Base-by-base conservation (phyloP, 2,797 vertebrate genomes). In the Gymnothorax javanicus region DNA sequence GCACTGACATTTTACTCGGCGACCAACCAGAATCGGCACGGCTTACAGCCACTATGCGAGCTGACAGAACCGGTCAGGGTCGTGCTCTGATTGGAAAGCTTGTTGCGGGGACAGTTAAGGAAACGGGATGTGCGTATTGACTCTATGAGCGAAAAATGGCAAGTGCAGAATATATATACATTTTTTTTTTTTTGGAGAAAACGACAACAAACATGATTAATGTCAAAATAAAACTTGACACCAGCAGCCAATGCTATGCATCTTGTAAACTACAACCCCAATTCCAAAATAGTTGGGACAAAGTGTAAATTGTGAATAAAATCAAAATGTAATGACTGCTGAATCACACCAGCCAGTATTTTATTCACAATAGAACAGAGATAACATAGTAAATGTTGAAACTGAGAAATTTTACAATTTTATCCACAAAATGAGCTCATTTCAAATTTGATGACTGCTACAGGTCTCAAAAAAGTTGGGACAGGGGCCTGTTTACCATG, bases 1-100 rank as follows among this genome's bases (percentile, higher is more conserved):
- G 59, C 82, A 79, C 50, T 95, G 94, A 96, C 94, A 95, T 95
- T 95, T 95, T 43, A 92, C 88, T 91, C 88, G 89, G 89, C 84
- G 90, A 93, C 87, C 86, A 89, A 91, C 92, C 89, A 88, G 89
- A 90, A 43, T 43, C 77, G 92, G 84, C 87, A 90, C 64, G 90
- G 89, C 93, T 92, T 82, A 85, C 85, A 87, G 90, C 89, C 88
- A 87, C 89, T 86, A 85, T 89, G 91, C 54, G 27, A 64, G 71
- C 64, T 89, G 85, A 89, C 84, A 85, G 85, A 82, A 84, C 86
- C 79, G 75, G 82, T 23, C 56, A 58, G 12, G 83, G 62, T 54
- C 69, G 56, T 33, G 83, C 25, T 7, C 52, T 56, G 84, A 86
- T 86, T 60, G 73, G 84, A 27, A 43, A 69, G 52, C 43, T 9